Percentiles rank a stretch among this genome's conserved stretches.
These are phyloP conservation scores for Anolis apletophallus DNA, from an alignment of 2,797 vertebrate genomes.

Conservation along the genomic window DNA sequence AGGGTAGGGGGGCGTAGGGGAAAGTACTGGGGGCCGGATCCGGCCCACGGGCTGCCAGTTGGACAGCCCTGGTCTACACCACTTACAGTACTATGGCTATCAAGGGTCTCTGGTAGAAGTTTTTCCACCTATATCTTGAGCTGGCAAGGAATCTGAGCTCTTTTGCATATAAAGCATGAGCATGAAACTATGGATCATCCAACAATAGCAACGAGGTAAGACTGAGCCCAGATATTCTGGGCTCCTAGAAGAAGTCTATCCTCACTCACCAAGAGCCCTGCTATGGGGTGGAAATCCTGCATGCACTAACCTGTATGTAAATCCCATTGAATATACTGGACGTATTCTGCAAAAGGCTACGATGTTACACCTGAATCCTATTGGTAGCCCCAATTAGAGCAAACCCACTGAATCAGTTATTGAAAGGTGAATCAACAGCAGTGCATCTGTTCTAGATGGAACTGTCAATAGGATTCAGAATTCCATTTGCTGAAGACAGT, in stretches of 20 bases:
- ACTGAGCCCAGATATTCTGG: background rate
- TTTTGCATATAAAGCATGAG: background rate
- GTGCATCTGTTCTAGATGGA: too few relatives aligned
- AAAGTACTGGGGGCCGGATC: too few relatives aligned
- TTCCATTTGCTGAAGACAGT: too few relatives aligned
- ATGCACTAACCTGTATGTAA: background rate
- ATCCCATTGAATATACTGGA: background rate
- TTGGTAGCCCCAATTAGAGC: too few relatives aligned
- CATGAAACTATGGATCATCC: background rate
- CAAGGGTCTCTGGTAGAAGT: background rate
- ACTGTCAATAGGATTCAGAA: too few relatives aligned
- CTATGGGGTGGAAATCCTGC: too few relatives aligned
- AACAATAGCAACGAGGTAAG: background rate
- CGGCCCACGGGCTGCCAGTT: too few relatives aligned
- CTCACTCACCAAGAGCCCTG: background rate
- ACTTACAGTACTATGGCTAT: background rate
- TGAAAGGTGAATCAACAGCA: too few relatives aligned
- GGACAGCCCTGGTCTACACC: too few relatives aligned
- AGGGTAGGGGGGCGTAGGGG: too few relatives aligned
- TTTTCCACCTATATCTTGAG: background rate
- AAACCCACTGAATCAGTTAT: too few relatives aligned
- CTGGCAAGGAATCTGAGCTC: background rate
- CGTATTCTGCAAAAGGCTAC: background rate
- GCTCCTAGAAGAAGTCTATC: background rate
- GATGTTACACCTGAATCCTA: background rate